phyloP scores from a whole-genome alignment of 2,797 vertebrate species.

The Ctenopoma kingsleyae region DNA sequence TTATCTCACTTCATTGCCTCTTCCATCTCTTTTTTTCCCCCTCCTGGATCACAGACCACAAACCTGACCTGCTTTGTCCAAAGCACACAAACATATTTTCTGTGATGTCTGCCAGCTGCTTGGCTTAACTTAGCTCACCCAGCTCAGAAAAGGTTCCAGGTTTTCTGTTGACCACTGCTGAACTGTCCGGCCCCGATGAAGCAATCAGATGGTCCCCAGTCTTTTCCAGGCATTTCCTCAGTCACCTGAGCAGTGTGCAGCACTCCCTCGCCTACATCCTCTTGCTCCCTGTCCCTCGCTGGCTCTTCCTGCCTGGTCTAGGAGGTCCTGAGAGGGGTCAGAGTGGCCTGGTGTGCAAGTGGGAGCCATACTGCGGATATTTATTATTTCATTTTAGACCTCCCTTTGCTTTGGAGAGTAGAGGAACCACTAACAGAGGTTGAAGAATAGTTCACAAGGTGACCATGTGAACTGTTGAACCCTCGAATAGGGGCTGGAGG shows the following conservation, averaged over 20 bases:
- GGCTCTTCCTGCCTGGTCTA: slow-evolving; percentile 68
- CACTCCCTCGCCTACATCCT: slow-evolving; percentile 61
- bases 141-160: slow-evolving; percentile 49
- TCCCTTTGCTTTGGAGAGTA: slow-evolving; percentile 70
- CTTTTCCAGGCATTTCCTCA: slow-evolving; percentile 81
- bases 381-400: slow-evolving; percentile 86
- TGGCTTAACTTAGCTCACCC: slow-evolving; percentile 66
- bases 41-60: slow-evolving; percentile 57
- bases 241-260: slow-evolving; percentile 76
- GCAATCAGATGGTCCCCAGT: slow-evolving; percentile 76
- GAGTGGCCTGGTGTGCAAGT: slow-evolving; percentile 65
- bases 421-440: slow-evolving; percentile 68
- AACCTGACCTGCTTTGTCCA: slow-evolving; percentile 71
- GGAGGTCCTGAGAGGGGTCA: slow-evolving; percentile 85
- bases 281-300: slow-evolving; percentile 48
- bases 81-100: slow-evolving; percentile 73
- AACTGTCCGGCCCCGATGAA: slow-evolving; percentile 51
- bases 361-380: slow-evolving; percentile 81
- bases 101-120: slow-evolving; percentile 70
- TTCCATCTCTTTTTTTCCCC: slow-evolving; percentile 25
- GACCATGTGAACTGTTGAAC: slow-evolving; percentile 80
- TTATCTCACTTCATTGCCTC: slow-evolving; percentile 40
- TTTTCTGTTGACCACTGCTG: slow-evolving; percentile 70
- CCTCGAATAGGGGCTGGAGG: slow-evolving; percentile 40
- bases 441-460: slow-evolving; percentile 77